A percentile compares a stretch with the other conserved stretches of the same genome.
phyloP scores from a whole-genome alignment of 2,113 vertebrate species.

The Phocoena phocoena region DNA sequence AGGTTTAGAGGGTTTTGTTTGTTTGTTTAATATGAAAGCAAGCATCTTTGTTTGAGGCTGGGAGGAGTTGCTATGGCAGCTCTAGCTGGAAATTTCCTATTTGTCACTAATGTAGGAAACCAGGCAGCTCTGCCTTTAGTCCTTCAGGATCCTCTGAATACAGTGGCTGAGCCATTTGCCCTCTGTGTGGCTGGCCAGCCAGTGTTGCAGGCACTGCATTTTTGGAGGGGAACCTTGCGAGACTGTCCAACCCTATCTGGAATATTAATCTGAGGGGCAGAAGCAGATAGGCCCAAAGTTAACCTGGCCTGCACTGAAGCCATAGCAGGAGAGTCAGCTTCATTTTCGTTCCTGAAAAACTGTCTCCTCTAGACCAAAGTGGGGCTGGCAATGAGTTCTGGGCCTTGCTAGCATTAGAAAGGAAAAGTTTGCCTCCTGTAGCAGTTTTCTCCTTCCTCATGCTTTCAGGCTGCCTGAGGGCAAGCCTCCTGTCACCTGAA shows the following conservation, averaged over 20 bases:
- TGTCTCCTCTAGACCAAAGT: not conserved
- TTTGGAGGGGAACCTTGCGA: not conserved
- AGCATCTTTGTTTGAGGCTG: slow-evolving; percentile 44
- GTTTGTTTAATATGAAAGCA: slow-evolving; percentile 31
- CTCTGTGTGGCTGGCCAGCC: not conserved
- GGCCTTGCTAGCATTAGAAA: not conserved
- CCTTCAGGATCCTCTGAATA: not conserved
- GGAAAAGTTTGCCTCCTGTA: not conserved
- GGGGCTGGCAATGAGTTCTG: not conserved
- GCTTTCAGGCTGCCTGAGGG: not conserved
- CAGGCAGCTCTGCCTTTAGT: not conserved
- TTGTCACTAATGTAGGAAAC: slow-evolving; percentile 39
- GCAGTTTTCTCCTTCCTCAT: not conserved
- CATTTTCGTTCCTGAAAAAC: not conserved
- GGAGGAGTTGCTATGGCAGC: slow-evolving; percentile 81
- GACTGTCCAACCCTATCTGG: not conserved
- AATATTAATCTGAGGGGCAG: not conserved
- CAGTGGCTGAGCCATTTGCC: not conserved
- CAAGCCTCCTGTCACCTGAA: not conserved
- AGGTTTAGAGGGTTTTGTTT: not conserved
- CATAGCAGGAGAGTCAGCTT: not conserved
- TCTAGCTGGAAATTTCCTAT: slow-evolving; percentile 66
- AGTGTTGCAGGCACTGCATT: not conserved
- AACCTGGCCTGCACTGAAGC: not conserved
- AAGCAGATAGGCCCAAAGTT: not conserved